Evolutionary conservation across 1,140 invertebrate genomes (phyloP), one percentile per base, ranked within the genome.

Genomic region (Laupala kohalensis): DNA sequence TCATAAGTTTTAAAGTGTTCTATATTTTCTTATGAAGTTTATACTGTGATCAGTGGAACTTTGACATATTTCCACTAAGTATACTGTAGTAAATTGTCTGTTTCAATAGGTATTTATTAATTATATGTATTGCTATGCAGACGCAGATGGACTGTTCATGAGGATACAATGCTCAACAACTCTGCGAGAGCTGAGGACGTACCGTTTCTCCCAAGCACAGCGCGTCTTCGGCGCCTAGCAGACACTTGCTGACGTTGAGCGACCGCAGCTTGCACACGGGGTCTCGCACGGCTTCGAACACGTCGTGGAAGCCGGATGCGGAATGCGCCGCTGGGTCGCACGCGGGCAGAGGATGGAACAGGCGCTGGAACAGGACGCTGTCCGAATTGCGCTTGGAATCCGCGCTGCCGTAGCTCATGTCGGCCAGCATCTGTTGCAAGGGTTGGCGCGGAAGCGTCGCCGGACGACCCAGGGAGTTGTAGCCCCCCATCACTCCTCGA

Each of bases 301-400:
- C 79, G 73, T 83, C 81, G 72, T 83, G 82, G 67, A 83, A 82
- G 9, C 82, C 81, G 12, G 81, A 82, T 0, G 79, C 80, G 63
- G 80, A 79, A 71, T 84, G 84, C 65, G 79, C 78, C 27, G 77
- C 75, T 29, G 80, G 74, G 73, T 85, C 84, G 73, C 84, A 84
- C 4, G 81, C 79, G 2, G 83, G 83, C 9, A 84, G 71, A 5
- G 83, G 83, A 73, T 84, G 81, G 71, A 84, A 78, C 70, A 79
- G 75, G 65, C 82, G 77, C 75, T 84, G 83, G 29, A 83, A 84
- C 0, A 85, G 78, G 2, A 83, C 80, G 25, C 83, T 84, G 73
- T 85, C 84, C 66, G 83, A 84, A 69, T 83, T 83, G 27, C 83
- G 76, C 72, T 85, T 85, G 75, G 81, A 81, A 68, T 79, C 79